phyloP scores from a whole-genome alignment of 2,113 vertebrate species.

The Boleophthalmus pectinirostris region DNA sequence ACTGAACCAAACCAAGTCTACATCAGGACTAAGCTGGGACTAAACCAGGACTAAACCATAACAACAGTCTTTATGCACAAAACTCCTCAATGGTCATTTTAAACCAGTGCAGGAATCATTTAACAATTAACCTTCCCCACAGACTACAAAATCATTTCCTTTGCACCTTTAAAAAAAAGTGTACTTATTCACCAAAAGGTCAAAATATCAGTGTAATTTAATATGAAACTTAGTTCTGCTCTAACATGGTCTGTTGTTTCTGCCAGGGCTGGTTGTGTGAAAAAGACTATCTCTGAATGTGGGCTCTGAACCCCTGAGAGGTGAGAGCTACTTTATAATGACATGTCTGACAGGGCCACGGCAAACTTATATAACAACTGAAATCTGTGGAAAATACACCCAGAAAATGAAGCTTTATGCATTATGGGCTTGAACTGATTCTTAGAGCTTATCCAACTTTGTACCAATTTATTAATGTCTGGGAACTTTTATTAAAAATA shows the following conservation, averaged over 20 bases:
- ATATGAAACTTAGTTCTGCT: conserved; percentile 29
- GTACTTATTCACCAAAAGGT: conserved; percentile 59
- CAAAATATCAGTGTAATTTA: conserved; percentile 24
- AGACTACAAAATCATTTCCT: no score
- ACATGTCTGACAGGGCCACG: neutral
- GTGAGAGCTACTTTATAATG: neutral
- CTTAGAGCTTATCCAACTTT: neutral
- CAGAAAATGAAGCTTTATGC: neutral
- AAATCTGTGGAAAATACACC: neutral
- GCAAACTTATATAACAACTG: neutral
- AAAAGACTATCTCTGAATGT: neutral
- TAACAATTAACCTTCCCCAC: no score
- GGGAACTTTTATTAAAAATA: no score
- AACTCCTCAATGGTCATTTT: no score
- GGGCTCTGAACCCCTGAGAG: neutral
- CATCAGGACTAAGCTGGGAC: no score
- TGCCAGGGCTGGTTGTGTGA: neutral
- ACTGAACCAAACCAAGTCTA: no score
- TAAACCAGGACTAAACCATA: no score
- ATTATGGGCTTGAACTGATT: neutral
- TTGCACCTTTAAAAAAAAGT: no score
- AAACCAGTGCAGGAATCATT: no score
- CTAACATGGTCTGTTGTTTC: conserved; percentile 39
- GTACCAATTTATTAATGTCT: no score
- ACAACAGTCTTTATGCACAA: no score